Evolutionary conservation across 2,113 vertebrate species (phyloP).

Genomic region (Chloroceryle aenea): DNA sequence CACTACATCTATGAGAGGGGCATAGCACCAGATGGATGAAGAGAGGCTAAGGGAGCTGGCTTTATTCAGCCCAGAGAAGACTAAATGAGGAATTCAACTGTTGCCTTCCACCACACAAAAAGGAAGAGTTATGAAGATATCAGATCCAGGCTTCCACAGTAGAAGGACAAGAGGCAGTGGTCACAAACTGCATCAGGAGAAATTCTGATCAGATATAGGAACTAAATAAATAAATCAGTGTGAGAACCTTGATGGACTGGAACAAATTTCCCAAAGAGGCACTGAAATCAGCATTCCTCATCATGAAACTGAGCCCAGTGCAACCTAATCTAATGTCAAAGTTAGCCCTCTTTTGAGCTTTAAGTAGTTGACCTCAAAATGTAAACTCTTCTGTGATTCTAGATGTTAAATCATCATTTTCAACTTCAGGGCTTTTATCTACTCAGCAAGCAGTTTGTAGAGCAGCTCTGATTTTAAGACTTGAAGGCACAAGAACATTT

Average conservation of each 20-base stretch:
- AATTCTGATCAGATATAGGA: not conserved
- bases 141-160: not conserved
- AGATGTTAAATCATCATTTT: not conserved
- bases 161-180: not conserved
- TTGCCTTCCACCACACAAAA: not conserved
- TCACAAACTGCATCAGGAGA: not conserved
- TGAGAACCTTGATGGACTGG: not conserved
- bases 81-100: not conserved
- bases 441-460: not conserved
- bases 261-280: not conserved
- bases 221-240: not conserved
- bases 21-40: not conserved
- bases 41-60: not conserved
- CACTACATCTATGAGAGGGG: not conserved
- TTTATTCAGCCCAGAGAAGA: not conserved
- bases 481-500: not conserved
- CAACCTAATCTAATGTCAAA: not conserved
- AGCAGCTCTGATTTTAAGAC: not conserved
- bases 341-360: not conserved
- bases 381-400: not conserved
- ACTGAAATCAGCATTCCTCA: not conserved
- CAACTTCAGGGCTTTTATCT: not conserved
- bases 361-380: not conserved
- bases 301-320: not conserved
- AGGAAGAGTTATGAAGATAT: not conserved